Conservation (phyloP, 2,113 vertebrate species). For the Pyrgilauda ruficollis region DNA sequence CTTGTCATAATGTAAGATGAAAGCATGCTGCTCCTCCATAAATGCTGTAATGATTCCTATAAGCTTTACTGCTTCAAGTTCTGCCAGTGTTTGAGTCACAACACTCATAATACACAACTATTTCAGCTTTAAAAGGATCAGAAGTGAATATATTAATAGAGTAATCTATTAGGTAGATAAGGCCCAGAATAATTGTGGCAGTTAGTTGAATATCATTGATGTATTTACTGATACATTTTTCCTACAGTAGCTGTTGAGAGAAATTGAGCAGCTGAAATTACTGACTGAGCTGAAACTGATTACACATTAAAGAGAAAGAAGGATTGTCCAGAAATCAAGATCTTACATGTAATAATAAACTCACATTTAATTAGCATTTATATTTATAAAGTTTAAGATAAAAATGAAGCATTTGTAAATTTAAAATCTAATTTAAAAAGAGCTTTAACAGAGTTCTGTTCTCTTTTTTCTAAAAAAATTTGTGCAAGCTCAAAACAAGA, state of each 20-base stretch:
- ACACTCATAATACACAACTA: background rate
- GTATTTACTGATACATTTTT: background rate
- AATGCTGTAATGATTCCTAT: background rate
- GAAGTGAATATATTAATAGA: slow-evolving; percentile 2
- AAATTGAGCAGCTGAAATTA: background rate
- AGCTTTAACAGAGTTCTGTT: background rate
- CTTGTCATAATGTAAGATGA: background rate
- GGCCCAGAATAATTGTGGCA: background rate
- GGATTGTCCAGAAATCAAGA: background rate
- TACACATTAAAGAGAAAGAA: background rate
- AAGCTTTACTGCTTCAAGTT: background rate
- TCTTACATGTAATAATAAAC: background rate
- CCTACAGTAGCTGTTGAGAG: background rate
- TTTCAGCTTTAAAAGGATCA: background rate
- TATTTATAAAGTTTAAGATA: background rate
- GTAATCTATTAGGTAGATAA: background rate
- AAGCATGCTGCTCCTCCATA: background rate
- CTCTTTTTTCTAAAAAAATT: background rate
- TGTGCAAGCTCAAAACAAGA: background rate
- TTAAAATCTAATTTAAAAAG: background rate
- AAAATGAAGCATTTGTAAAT: background rate
- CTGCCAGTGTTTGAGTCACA: background rate
- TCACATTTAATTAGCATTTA: background rate
- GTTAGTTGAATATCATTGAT: background rate
- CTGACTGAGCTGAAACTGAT: background rate